Base-by-base conservation (phyloP, 1,140 invertebrate species). In the Anoplophora glabripennis region DNA sequence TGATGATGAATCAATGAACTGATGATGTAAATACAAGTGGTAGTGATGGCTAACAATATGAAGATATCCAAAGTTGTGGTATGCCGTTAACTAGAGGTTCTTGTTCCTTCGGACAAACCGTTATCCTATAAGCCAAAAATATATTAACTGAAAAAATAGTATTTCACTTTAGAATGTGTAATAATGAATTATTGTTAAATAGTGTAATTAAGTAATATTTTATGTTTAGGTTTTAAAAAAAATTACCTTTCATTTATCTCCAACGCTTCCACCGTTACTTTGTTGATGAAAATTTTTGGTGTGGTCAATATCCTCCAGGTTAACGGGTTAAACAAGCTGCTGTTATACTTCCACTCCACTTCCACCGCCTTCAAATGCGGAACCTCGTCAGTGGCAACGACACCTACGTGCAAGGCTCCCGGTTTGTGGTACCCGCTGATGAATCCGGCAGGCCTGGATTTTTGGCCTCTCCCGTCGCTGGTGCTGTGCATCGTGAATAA, bases 281-380 rank as follows among this genome's bases (percentile, higher is more conserved):
- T 85, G 33, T 86, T 83, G 28, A 92, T 75, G 64, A 86, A 89
- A 36, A 89, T 83, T 51, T 83, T 82, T 0, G 90, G 87, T 12
- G 83, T 83, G 51, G 86, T 80, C 7, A 92, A 74, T 4, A 92
- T 73, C 53, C 90, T 79, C 90, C 90, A 93, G 0, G 89, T 92
- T 37, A 93, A 80, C 0, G 90, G 89, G 75, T 92, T 93, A 57
- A 92, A 82, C 7, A 90, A 69, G 51, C 84, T 90, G 1, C 85
- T 86, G 57, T 87, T 83, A 63, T 90, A 90, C 64, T 86, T 83
- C 89, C 89, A 93, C 62, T 86, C 82, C 1, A 93, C 80, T 59
- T 87, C 82, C 0, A 86, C 83, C 7, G 83, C 80, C 10, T 76
- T 69, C 76, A 89, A 81, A 42, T 82, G 74, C 1, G 83, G 85